Evolutionary conservation across 2,797 vertebrate species (phyloP).

Genomic region (Artibeus lituratus): DNA sequence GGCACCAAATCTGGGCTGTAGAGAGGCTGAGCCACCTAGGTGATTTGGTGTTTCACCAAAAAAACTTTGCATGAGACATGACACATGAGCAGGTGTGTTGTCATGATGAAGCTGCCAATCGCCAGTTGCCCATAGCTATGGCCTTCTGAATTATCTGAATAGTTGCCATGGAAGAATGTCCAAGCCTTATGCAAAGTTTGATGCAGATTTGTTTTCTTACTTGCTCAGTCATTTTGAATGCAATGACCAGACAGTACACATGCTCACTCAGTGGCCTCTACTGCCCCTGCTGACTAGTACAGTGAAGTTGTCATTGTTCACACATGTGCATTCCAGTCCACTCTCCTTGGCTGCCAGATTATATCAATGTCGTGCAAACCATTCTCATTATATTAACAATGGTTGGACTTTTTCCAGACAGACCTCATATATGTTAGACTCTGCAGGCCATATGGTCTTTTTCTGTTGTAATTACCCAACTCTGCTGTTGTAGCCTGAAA

Average conservation of each 20-base stretch:
- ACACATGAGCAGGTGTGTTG: background rate
- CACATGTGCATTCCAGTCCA: background rate
- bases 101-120: background rate
- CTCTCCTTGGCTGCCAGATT: background rate
- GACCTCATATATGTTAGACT: background rate
- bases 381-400: background rate
- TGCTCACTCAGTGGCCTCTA: background rate
- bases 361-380: background rate
- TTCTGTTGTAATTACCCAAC: background rate
- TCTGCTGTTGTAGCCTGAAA: background rate
- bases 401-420: background rate
- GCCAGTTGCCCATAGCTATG: background rate
- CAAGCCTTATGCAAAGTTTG: background rate
- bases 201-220: background rate
- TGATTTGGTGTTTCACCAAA: background rate
- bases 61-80: background rate
- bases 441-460: too few species aligned
- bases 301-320: background rate
- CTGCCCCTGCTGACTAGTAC: too few species aligned
- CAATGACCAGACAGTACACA: background rate
- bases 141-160: background rate
- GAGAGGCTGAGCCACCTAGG: background rate
- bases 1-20: background rate
- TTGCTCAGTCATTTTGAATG: background rate
- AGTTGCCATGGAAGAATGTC: background rate